Conservation (phyloP, 2,888 invertebrate genomes). For the Polydrusus pterygomalis region DNA sequence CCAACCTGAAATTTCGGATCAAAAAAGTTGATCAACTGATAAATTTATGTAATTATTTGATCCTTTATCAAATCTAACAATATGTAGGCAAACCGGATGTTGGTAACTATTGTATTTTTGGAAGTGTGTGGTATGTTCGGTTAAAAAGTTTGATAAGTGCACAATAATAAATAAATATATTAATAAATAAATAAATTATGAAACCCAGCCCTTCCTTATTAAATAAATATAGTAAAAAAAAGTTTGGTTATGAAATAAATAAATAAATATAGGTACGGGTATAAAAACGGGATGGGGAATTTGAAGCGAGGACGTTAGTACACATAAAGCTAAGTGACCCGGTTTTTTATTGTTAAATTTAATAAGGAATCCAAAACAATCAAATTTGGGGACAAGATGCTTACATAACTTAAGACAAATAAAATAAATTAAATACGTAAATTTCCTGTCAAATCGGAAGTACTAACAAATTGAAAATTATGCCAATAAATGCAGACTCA, state of each 20-base stretch:
- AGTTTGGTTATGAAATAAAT: constrained; percentile 7
- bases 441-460: too few relatives aligned
- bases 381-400: constrained; percentile 8
- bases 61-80: constrained; percentile 54
- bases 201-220: constrained; percentile 24
- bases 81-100: constrained; percentile 42
- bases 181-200: constrained; percentile 34
- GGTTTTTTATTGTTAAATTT: constrained; percentile 55
- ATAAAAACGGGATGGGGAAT: too few relatives aligned
- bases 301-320: constrained; percentile 15
- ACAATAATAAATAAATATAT: constrained; percentile 25
- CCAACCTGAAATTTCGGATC: constrained; percentile 62
- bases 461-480: too few relatives aligned
- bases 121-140: constrained; percentile 37
- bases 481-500: background rate
- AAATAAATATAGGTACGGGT: constrained; percentile 12
- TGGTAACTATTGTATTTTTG: constrained; percentile 19
- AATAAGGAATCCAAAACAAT: constrained; percentile 43
- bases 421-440: background rate
- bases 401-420: constrained; percentile 14
- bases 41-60: constrained; percentile 5
- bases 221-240: constrained; percentile 24
- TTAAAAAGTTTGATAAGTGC: constrained; percentile 41
- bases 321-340: constrained; percentile 33
- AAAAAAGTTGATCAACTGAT: constrained; percentile 42